A percentile compares a stretch with the other conserved stretches of the same genome.
phyloP scores from a whole-genome alignment of 2,113 vertebrate species.

The Reinhardtius hippoglossoides region DNA sequence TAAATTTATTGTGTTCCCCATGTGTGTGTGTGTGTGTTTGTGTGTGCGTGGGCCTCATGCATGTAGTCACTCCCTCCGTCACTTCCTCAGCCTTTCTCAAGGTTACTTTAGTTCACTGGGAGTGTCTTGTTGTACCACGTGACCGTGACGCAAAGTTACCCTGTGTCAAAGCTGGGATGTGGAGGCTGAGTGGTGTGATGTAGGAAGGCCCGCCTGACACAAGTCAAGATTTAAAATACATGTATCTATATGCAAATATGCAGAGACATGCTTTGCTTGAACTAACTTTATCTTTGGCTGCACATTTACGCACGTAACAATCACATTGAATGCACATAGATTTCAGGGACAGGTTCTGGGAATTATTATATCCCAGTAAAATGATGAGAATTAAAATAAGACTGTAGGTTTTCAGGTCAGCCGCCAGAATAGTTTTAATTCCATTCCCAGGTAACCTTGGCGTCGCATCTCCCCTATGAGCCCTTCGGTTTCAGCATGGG shows the following conservation, averaged over 20 bases:
- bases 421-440: background rate
- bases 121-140: slow-evolving; percentile 64
- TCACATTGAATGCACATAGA: no score
- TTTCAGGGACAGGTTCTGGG: background rate
- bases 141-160: slow-evolving; percentile 66
- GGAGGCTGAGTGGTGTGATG: slow-evolving; percentile 38
- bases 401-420: background rate
- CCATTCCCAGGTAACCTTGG: slow-evolving; percentile 43
- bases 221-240: background rate
- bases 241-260: background rate
- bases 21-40: background rate
- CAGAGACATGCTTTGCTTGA: background rate
- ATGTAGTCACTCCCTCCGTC: background rate
- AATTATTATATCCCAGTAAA: background rate
- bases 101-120: slow-evolving; percentile 79
- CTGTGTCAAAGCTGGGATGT: slow-evolving; percentile 50
- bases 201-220: background rate
- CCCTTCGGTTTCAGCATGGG: slow-evolving; percentile 3
- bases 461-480: slow-evolving; percentile 4
- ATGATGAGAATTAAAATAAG: background rate
- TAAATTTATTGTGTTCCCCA: no score
- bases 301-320: background rate
- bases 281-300: background rate
- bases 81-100: slow-evolving; percentile 61
- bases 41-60: background rate